phyloP scores from a whole-genome alignment of 2,797 vertebrate genomes.

The Cossypha caffra region DNA sequence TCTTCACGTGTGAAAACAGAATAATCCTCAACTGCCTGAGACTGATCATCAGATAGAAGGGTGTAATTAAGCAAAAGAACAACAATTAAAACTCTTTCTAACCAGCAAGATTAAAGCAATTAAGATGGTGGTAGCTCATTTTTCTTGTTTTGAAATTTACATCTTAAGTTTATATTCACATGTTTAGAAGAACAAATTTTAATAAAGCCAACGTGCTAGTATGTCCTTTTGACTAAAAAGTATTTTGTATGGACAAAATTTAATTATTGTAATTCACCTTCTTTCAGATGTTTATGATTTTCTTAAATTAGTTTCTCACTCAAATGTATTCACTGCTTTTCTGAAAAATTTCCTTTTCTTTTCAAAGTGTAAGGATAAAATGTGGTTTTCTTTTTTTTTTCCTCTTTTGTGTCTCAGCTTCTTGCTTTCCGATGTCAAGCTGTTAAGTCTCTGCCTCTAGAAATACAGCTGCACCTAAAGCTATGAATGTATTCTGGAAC shows the following conservation, averaged over 20 bases:
- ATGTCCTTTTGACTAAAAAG: neutral
- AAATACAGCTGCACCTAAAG: neutral
- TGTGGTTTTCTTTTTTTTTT: neutral
- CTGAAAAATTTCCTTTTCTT: neutral
- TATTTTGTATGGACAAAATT: neutral
- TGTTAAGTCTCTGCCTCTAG: neutral
- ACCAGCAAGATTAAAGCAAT: neutral
- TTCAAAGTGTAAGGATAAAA: neutral
- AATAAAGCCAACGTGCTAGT: neutral
- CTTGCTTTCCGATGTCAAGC: neutral
- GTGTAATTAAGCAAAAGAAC: neutral
- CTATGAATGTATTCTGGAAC: neutral
- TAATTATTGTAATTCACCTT: neutral
- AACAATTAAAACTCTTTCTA: constrained; percentile 14
- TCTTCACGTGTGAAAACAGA: neutral
- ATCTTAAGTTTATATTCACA: neutral
- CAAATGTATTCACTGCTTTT: neutral
- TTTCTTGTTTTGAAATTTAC: constrained; percentile 17
- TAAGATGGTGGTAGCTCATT: neutral
- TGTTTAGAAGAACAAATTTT: neutral
- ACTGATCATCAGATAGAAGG: neutral
- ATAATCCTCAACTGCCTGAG: neutral
- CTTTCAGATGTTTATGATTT: neutral
- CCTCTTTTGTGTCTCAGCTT: neutral
- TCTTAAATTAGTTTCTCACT: neutral